phyloP scores from a whole-genome alignment of 2,113 vertebrate species.

The Tachysurus vachellii region DNA sequence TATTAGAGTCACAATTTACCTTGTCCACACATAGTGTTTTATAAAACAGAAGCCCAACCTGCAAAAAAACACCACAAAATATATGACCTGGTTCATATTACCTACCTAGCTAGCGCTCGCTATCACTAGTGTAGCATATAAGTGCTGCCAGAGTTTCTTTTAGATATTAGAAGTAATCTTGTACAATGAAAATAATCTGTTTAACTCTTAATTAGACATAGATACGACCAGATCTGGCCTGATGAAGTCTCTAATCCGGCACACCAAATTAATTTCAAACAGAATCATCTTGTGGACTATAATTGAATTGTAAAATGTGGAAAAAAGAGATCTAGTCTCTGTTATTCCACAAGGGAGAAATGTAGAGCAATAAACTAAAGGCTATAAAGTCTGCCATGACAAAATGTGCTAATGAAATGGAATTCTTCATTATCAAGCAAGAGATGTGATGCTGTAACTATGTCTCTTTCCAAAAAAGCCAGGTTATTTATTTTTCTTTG shows the following conservation, averaged over 20 bases:
- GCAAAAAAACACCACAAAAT: neutral
- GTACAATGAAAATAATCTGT: neutral
- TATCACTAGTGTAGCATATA: neutral
- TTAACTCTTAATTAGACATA: neutral
- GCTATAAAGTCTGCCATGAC: neutral
- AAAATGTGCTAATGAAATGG: neutral
- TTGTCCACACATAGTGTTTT: neutral
- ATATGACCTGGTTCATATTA: neutral
- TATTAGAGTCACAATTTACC: neutral
- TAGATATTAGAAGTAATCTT: neutral
- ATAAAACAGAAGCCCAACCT: neutral
- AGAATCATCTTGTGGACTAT: neutral
- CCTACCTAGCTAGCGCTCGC: neutral
- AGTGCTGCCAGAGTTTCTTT: neutral
- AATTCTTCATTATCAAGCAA: neutral
- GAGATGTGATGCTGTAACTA: neutral
- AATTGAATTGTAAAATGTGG: neutral
- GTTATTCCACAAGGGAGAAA: constrained; percentile 9
- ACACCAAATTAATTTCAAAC: neutral
- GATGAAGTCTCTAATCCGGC: neutral
- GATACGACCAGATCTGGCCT: neutral
- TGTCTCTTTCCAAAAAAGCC: neutral
- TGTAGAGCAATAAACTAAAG: neutral
- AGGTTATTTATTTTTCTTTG: neutral
- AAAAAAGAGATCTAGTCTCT: neutral